Percentiles rank a stretch among this genome's conserved stretches.
Evolutionary conservation across 2,797 vertebrate genomes (phyloP).

Genomic region (Rhadinocentrus ornatus): DNA sequence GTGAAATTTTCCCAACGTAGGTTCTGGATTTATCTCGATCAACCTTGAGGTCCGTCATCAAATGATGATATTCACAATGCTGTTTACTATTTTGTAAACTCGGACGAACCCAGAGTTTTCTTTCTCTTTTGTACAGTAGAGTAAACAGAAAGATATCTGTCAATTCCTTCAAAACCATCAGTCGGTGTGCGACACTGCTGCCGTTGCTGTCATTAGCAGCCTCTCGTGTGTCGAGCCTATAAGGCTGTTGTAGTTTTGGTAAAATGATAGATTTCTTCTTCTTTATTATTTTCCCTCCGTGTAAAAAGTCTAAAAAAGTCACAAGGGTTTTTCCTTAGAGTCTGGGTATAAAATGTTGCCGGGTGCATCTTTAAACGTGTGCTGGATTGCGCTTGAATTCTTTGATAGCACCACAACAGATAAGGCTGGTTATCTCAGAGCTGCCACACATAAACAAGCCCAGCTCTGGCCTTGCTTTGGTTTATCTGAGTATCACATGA

Average conservation of each 20-base stretch:
- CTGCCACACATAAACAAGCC: constrained; percentile 65
- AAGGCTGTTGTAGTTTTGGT: constrained; percentile 1
- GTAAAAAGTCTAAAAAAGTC: not conserved
- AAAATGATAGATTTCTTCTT: constrained; percentile 29
- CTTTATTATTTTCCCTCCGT: not conserved
- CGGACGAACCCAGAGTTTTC: too few species aligned
- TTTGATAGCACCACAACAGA: constrained; percentile 53
- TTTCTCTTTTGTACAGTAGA: too few species aligned
- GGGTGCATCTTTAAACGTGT: constrained; percentile 46
- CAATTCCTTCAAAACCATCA: too few species aligned
- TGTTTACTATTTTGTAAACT: too few species aligned
- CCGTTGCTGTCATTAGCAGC: too few species aligned
- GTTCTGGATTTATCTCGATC: too few species aligned
- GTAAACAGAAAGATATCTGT: too few species aligned
- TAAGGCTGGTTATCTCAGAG: constrained; percentile 63
- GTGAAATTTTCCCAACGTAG: too few species aligned
- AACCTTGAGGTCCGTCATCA: too few species aligned
- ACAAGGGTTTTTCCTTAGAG: constrained; percentile 22
- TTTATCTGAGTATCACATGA: constrained; percentile 53
- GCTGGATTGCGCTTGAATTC: constrained; percentile 56
- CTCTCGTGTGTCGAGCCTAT: too few species aligned
- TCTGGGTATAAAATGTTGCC: constrained; percentile 14
- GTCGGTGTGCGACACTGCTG: too few species aligned
- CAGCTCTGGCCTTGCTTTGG: constrained; percentile 30
- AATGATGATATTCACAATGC: too few species aligned